Evolutionary conservation across 2,888 invertebrate genomes (phyloP).

Genomic region (Nemurella pictetii): DNA sequence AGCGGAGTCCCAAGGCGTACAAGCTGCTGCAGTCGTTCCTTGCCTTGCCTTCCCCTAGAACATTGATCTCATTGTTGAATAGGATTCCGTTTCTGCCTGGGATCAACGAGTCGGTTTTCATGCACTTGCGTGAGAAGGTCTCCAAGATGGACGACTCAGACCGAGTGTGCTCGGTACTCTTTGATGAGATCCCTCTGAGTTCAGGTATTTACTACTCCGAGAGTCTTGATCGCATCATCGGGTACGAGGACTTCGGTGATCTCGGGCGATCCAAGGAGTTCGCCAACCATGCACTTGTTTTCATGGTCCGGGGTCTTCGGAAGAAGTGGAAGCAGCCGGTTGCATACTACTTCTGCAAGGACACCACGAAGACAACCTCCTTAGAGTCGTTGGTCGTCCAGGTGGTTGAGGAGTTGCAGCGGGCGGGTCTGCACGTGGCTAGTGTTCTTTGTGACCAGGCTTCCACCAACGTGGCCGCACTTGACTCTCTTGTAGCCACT

Average conservation of each 20-base stretch:
- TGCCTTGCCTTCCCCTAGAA: slow-evolving; percentile 29
- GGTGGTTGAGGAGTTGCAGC: slow-evolving; percentile 31
- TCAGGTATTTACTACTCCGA: slow-evolving; percentile 13
- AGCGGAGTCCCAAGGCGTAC: slow-evolving; percentile 32
- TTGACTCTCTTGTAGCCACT: slow-evolving; percentile 5
- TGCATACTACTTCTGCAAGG: slow-evolving; percentile 35
- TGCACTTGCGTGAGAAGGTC: slow-evolving; percentile 9
- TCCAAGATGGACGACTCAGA: slow-evolving; percentile 16
- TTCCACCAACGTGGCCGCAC: slow-evolving; percentile 27
- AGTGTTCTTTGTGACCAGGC: slow-evolving; percentile 36
- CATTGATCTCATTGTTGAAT: slow-evolving; percentile 24
- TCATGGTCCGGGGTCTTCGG: slow-evolving; percentile 35
- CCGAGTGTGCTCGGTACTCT: slow-evolving; percentile 24
- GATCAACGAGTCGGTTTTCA: slow-evolving; percentile 24
- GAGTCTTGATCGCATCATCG: slow-evolving; percentile 29
- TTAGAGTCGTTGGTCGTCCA: slow-evolving; percentile 25
- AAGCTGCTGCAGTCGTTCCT: slow-evolving; percentile 23
- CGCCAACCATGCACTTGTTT: slow-evolving; percentile 37
- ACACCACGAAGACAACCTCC: slow-evolving; percentile 26
- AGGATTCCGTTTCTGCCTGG: slow-evolving; percentile 32
- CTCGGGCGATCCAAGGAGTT: slow-evolving; percentile 29
- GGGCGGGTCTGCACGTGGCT: slow-evolving; percentile 32
- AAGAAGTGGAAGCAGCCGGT: slow-evolving; percentile 35
- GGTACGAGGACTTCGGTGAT: slow-evolving; percentile 35
- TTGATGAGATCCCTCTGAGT: slow-evolving; percentile 33